Conservation (phyloP, 2,113 vertebrate genomes). For the Erythrolamprus reginae region DNA sequence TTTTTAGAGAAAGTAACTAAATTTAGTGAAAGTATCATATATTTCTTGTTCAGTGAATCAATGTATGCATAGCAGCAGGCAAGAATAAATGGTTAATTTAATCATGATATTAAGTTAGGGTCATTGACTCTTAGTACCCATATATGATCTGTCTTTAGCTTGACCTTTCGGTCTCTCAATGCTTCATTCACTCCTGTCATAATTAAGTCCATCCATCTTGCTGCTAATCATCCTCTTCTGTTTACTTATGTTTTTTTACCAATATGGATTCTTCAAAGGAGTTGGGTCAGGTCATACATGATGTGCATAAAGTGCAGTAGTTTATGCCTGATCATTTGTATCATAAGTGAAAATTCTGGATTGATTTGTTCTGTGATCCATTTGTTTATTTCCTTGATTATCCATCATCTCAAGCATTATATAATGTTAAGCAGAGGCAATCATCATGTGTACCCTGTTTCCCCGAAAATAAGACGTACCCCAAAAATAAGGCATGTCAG, state of each 20-base stretch:
- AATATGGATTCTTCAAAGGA: neutral
- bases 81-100: neutral
- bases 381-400: neutral
- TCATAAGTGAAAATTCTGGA: neutral
- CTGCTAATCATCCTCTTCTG: neutral
- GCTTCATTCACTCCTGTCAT: neutral
- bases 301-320: neutral
- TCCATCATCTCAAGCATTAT: neutral
- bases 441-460: neutral
- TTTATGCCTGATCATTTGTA: neutral
- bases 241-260: neutral
- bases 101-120: neutral
- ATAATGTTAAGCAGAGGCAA: neutral
- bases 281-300: neutral
- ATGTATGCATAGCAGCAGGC: neutral
- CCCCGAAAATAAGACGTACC: no score
- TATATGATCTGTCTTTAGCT: neutral
- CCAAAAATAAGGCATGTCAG: no score
- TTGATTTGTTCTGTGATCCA: neutral
- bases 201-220: neutral
- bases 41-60: neutral
- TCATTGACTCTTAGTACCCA: neutral
- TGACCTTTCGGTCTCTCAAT: neutral
- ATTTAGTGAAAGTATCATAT: neutral
- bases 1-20: neutral